A percentile compares a stretch with the other conserved stretches of the same genome.
Evolutionary conservation across 2,113 vertebrate species (phyloP).

Genomic region (Chascanopsetta lugubris): DNA sequence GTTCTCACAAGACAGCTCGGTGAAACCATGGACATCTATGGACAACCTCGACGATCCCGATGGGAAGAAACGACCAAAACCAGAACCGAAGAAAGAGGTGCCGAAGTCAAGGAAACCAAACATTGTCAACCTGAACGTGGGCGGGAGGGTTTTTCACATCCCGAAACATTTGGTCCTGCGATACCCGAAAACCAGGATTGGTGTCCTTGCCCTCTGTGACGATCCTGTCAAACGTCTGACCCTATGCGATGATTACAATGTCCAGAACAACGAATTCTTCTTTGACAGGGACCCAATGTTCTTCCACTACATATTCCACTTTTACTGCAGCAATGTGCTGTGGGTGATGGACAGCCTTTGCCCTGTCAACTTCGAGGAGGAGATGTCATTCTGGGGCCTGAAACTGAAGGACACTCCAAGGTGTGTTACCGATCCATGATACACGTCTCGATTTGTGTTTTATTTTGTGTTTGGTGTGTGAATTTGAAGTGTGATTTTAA

Average conservation of each 20-base stretch:
- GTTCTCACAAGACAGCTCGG: constrained; percentile 83
- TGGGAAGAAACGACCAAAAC: not conserved
- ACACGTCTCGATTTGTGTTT: not conserved
- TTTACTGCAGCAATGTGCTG: constrained; percentile 87
- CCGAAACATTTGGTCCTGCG: constrained; percentile 75
- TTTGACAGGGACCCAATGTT: constrained; percentile 89
- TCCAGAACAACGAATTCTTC: constrained; percentile 87
- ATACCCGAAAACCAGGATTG: constrained; percentile 85
- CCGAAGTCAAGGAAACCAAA: constrained; percentile 63
- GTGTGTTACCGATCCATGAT: constrained; percentile 31
- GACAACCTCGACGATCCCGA: constrained; percentile 71
- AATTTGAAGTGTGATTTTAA: not conserved
- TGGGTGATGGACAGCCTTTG: constrained; percentile 91
- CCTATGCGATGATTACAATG: constrained; percentile 90
- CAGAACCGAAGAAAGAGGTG: not conserved
- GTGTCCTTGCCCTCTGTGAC: constrained; percentile 81
- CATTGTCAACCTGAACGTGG: constrained; percentile 86
- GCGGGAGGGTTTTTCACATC: constrained; percentile 86
- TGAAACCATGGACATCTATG: constrained; percentile 88
- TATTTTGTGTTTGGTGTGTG: not conserved
- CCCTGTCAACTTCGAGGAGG: constrained; percentile 87
- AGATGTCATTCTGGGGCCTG: constrained; percentile 89
- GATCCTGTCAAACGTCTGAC: constrained; percentile 82
- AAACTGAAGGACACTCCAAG: constrained; percentile 83
- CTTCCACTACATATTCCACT: constrained; percentile 90